Evolutionary conservation across 2,888 invertebrate species (phyloP).

Genomic region (Mongoloraphidia duomilia): DNA sequence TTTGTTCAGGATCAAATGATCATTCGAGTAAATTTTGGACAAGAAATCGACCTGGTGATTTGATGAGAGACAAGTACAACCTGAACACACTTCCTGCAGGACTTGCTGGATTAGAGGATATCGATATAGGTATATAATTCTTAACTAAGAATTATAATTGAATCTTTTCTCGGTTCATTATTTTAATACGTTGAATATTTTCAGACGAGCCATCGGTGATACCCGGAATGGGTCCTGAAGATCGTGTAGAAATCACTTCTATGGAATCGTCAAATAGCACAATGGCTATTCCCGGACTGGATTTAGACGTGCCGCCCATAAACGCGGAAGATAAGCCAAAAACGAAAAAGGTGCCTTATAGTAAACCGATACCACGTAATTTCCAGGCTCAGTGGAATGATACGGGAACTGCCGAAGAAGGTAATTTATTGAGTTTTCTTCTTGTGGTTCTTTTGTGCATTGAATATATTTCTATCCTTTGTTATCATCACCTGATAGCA

Average conservation of each 20-base stretch:
- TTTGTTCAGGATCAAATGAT: conserved; percentile 99
- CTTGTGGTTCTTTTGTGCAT: too few relatives aligned
- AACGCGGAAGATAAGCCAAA: conserved; percentile 53
- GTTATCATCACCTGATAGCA: too few relatives aligned
- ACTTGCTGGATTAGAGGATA: conserved; percentile 52
- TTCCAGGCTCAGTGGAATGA: conserved; percentile 97
- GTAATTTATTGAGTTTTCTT: neutral
- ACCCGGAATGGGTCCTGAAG: conserved; percentile 98
- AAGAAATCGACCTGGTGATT: conserved; percentile 93
- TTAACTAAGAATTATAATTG: conserved; percentile 1
- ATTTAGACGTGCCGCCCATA: conserved; percentile 52
- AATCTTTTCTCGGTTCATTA: conserved; percentile 3
- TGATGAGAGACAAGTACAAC: conserved; percentile 96
- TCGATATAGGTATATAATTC: conserved; percentile 41
- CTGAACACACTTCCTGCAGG: conserved; percentile 82
- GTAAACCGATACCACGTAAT: conserved; percentile 89
- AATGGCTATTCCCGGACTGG: conserved; percentile 72
- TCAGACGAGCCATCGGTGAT: conserved; percentile 64
- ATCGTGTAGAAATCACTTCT: conserved; percentile 65
- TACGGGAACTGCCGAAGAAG: conserved; percentile 40
- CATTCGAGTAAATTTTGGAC: conserved; percentile 99
- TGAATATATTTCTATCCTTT: too few relatives aligned
- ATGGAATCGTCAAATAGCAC: conserved; percentile 62
- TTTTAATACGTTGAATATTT: neutral
- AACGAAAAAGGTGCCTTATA: conserved; percentile 78